Percentiles rank a stretch among this genome's conserved stretches.
These are phyloP conservation scores for Eremobia ochroleuca DNA, from an alignment of 2,888 invertebrate genomes.

Conservation along the genomic window DNA sequence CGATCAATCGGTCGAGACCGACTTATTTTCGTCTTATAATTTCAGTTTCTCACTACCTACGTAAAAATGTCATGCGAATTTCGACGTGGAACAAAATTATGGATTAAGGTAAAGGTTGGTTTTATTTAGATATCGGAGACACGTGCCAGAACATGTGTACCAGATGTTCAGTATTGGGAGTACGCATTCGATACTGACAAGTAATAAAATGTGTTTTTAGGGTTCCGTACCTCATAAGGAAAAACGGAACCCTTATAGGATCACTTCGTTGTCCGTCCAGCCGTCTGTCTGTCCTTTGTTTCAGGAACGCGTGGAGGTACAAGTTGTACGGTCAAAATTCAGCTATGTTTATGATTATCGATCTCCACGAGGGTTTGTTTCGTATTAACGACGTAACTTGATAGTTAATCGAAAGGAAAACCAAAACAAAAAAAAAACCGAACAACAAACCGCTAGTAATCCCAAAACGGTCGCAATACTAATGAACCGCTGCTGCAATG, in stretches of 20 bases:
- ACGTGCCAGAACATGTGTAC: constrained; percentile 17
- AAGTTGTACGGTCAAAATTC: background rate
- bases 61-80: constrained; percentile 51
- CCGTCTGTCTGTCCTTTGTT: background rate
- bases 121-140: constrained; percentile 51
- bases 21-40: constrained; percentile 33
- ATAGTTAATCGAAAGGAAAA: background rate
- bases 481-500: background rate
- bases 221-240: background rate
- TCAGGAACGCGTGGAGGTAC: background rate
- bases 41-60: constrained; percentile 40
- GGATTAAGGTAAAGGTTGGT: constrained; percentile 56
- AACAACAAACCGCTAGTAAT: background rate
- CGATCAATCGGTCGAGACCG: constrained; percentile 18
- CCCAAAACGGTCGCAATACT: background rate
- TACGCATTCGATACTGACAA: background rate
- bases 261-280: background rate
- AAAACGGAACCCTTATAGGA: background rate
- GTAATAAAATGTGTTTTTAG: background rate
- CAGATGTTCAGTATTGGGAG: constrained; percentile 5
- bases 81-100: constrained; percentile 41
- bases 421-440: background rate
- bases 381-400: too few relatives aligned
- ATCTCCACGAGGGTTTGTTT: background rate
- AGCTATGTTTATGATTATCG: background rate